Conservation (phyloP, 2,113 vertebrate genomes). For the Archilochus colubris region DNA sequence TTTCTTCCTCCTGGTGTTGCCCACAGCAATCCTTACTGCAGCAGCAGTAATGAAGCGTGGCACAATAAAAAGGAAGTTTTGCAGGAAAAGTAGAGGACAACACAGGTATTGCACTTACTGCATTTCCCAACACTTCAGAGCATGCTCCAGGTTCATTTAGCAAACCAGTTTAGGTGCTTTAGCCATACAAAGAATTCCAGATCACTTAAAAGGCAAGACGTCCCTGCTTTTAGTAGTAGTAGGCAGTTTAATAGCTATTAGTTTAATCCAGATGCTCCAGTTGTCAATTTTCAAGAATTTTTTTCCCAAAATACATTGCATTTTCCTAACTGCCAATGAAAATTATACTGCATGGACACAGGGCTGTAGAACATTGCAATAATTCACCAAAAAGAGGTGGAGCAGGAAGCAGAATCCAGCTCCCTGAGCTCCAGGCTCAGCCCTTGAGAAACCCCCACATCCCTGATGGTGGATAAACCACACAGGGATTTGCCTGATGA, state of each 20-base stretch:
- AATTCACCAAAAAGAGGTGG: neutral
- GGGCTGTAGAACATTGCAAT: neutral
- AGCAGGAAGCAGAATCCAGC: neutral
- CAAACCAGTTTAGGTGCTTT: neutral
- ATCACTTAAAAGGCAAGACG: neutral
- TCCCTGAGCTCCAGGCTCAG: neutral
- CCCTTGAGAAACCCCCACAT: neutral
- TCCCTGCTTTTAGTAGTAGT: neutral
- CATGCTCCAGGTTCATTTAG: neutral
- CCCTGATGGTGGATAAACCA: neutral
- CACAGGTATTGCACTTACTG: slow-evolving; percentile 16
- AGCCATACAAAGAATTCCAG: neutral
- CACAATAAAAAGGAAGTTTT: slow-evolving; percentile 51
- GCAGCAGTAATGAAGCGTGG: slow-evolving; percentile 60
- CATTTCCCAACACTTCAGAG: neutral
- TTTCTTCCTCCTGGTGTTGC: slow-evolving; percentile 87
- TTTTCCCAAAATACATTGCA: neutral
- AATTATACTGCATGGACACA: neutral
- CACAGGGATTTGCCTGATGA: neutral
- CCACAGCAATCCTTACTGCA: slow-evolving; percentile 48
- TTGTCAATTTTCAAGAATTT: neutral
- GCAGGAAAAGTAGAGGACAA: slow-evolving; percentile 46
- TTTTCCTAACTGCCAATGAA: neutral
- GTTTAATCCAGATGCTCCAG: neutral
- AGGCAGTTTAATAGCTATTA: neutral